These are phyloP conservation scores for Fulmarus glacialis DNA, from an alignment of 2,113 vertebrate genomes.

Conservation along the genomic window DNA sequence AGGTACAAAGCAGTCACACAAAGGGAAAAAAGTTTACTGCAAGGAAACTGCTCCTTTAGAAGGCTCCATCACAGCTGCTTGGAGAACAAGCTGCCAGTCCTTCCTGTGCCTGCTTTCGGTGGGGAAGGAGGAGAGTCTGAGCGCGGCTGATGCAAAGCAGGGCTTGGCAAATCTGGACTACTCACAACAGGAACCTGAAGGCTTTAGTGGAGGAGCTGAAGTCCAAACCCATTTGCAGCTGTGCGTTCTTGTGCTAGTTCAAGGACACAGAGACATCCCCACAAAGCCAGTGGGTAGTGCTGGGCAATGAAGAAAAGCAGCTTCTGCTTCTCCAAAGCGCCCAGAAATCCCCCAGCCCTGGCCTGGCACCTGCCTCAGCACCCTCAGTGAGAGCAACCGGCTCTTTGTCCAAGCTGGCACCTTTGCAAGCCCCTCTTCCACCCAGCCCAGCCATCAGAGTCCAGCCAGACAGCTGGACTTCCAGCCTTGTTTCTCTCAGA, in stretches of 20 bases:
- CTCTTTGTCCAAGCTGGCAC: not conserved
- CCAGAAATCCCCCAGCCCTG: not conserved
- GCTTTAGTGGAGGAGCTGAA: not conserved
- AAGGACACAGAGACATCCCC: not conserved
- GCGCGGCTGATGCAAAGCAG: not conserved
- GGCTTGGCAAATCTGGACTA: not conserved
- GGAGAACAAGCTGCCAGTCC: not conserved
- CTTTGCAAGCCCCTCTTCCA: not conserved
- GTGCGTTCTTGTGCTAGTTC: not conserved
- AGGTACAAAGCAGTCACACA: too few species aligned
- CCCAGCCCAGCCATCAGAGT: not conserved
- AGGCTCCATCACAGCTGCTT: not conserved
- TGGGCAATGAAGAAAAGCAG: not conserved
- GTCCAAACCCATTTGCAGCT: not conserved
- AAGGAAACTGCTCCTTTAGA: not conserved
- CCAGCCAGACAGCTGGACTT: not conserved
- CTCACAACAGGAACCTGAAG: not conserved
- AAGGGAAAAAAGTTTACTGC: not conserved
- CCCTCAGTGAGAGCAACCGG: not conserved
- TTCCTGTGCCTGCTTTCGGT: not conserved
- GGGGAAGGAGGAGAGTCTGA: not conserved
- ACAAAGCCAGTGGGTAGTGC: not conserved
- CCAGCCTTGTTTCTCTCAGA: not conserved
- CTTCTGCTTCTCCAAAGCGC: not conserved
- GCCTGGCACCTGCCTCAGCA: not conserved